Base-by-base conservation (phyloP, 2,113 vertebrate species). In the Tachycineta bicolor region DNA sequence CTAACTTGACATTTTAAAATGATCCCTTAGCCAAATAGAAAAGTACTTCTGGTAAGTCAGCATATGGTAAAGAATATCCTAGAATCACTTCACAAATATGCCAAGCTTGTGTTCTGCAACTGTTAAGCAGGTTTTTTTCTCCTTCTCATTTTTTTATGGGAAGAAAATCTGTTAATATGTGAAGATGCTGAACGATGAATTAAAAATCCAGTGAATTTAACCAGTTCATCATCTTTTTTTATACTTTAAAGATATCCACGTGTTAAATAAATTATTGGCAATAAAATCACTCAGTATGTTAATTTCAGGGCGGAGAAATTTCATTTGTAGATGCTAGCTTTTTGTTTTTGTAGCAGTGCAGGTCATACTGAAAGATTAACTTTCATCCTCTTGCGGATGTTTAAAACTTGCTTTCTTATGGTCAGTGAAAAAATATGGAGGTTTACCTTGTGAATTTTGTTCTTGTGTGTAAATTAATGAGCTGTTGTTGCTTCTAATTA, bases 11-110 rank as follows among this genome's bases (percentile, higher is more conserved):
- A 96, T 97, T 96, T 96, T 94, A 96, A 95, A 97, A 93, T 87
- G 88, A 96, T 94, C 95, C 67, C 62, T 89, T 91, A 96, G 92
- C 93, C 76, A 96, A 96, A 96, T 76, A 96, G 89, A 94, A 93
- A 83, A 89, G 81, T 80, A 89, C 92, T 94, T 93, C 56, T 94
- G 89, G 94, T 94, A 96, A 97, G 92, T 83, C 93, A 95, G 91
- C 91, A 95, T 96, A 87, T 96, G 95, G 94, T 96, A 97, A 95
- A 91, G 90, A 95, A 93, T 96, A 88, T 94, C 92, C 82, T 95
- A 96, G 92, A 96, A 97, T 96, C 92, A 94, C 96, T 95, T 94
- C 59, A 80, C 86, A 96, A 97, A 95, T 88, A 95, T 96, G 96
- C 94, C 94, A 95, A 65, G 95, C 93, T 91, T 95, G 96, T 97